phyloP scores from a whole-genome alignment of 2,888 invertebrate genomes.

The Xestia rhomboidea region DNA sequence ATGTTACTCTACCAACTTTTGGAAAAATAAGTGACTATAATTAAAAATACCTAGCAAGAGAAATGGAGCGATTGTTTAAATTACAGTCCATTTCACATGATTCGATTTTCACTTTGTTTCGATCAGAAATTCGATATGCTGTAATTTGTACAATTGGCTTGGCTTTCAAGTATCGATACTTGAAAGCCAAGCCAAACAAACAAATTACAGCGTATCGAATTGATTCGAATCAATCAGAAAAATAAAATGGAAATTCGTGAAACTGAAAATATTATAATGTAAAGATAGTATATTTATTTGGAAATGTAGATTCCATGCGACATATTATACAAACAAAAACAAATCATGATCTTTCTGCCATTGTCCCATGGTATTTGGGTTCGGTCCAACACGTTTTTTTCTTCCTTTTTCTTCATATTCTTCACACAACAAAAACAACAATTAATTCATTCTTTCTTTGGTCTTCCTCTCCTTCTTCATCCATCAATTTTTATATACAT shows the following conservation, averaged over 20 bases:
- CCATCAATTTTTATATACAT: too few relatives aligned
- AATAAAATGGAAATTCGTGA: not conserved
- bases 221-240: not conserved
- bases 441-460: too few relatives aligned
- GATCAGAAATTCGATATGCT: conserved; percentile 11
- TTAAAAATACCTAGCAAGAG: not conserved
- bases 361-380: too few relatives aligned
- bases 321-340: too few relatives aligned
- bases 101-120: not conserved
- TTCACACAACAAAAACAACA: too few relatives aligned
- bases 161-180: not conserved
- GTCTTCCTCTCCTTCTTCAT: too few relatives aligned
- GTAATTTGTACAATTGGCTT: conserved; percentile 8
- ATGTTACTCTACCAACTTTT: not conserved
- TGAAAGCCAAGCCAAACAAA: too few relatives aligned
- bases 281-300: not conserved
- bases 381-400: too few relatives aligned
- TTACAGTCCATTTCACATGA: not conserved
- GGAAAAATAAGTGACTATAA: not conserved
- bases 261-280: not conserved
- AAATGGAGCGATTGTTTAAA: not conserved
- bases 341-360: too few relatives aligned
- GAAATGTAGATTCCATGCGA: not conserved
- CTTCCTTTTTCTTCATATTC: too few relatives aligned
- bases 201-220: too few relatives aligned